Base-by-base conservation (phyloP, 53 echinoderm and acorn worm genomes). In the Antedon mediterranea region DNA sequence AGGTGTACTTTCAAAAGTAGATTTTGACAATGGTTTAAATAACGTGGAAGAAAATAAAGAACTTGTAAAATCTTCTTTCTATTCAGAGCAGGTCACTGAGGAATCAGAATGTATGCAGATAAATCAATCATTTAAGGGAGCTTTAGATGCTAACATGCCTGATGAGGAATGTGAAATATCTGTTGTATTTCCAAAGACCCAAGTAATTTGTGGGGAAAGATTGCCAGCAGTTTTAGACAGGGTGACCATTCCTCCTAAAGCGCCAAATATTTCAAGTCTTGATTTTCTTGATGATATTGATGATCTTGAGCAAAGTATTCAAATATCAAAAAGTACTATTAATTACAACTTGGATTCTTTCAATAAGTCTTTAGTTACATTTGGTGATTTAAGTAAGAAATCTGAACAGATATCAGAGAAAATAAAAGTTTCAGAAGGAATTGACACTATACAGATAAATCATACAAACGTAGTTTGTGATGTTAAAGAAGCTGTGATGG, bases 201-300 rank as follows among this genome's bases (percentile, higher is more conserved):
- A 84, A 77, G 9, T 26, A 11, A 57, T 3, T 3, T 18, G 2
- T 57, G 20, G 23, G 57, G 23, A 57, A 18, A 57, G 57, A 18
- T 23, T 57, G 57, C 20, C 57, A 57, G 11, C 37, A 37, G 4
- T 37, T 37, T 8, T 57, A 8, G 57, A 57, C 2, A 23, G 23
- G 20, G 83, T 72, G 41, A 30, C 74, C 5, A 23, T 32, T n/a
- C 93, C 93, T 9, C 91, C 94, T 15, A 82, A 88, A 37, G 89
- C 94, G 34, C 93, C 90, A 5, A 85, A 89, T 20, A 76, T 91
- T 0, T 91, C 94, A 20, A 87, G 89, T 71, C 87, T 94, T 32
- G 94, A 94, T 78, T 76, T 89, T 29, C 80, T 94, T 30, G 94
- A 94, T 70, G 94, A 94, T 27, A 82, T 89, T 71, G 87, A 79